A percentile compares a stretch with the other conserved stretches of the same genome.
phyloP scores from a whole-genome alignment of 1,140 invertebrate genomes.

The Theocolax elegans region DNA sequence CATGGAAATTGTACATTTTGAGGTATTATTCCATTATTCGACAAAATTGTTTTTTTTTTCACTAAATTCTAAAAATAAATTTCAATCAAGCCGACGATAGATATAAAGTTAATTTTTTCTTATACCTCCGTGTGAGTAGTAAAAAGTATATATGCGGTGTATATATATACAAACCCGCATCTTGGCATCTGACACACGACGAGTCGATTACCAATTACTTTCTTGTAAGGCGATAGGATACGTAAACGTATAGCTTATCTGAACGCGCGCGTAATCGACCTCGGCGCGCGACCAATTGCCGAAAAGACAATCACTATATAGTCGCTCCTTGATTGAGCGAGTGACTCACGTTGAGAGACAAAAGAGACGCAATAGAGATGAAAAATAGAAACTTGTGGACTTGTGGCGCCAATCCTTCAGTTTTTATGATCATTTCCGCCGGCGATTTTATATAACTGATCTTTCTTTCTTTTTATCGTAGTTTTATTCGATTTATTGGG shows the following conservation, averaged over 20 bases:
- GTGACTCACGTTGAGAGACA: constrained; percentile 60
- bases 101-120: too few species aligned
- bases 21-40: too few species aligned
- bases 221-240: constrained; percentile 13
- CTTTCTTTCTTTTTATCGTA: too few species aligned
- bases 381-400: too few species aligned
- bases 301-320: constrained; percentile 62
- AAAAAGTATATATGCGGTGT: too few species aligned
- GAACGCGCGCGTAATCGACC: not conserved
- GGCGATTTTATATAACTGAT: too few species aligned
- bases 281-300: too few species aligned
- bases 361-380: too few species aligned
- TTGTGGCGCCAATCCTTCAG: too few species aligned
- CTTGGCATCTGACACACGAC: constrained; percentile 18
- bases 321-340: constrained; percentile 61
- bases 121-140: not conserved
- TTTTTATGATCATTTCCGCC: too few species aligned
- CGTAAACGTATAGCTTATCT: not conserved
- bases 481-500: too few species aligned
- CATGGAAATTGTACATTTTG: not conserved
- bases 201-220: constrained; percentile 15
- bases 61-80: constrained; percentile 4
- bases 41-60: too few species aligned
- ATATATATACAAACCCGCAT: constrained; percentile 25
- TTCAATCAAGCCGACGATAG: constrained; percentile 23